phyloP scores from a whole-genome alignment of 23 tunicate species.

The Styela plicata region DNA sequence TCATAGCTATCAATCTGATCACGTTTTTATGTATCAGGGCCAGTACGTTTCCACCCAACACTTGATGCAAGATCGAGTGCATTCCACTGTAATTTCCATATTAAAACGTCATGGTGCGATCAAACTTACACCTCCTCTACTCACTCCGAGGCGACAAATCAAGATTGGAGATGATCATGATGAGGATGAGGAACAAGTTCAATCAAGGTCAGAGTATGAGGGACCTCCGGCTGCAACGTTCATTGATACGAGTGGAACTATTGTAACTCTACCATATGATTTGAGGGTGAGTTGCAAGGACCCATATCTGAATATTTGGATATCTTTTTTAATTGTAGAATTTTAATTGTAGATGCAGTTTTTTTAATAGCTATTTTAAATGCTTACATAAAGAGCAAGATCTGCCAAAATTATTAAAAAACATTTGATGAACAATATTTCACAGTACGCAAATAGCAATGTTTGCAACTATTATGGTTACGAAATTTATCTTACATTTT shows the following conservation, averaged over 20 bases:
- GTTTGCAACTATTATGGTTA: too few species aligned
- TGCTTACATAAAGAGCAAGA: too few species aligned
- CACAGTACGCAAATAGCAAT: too few species aligned
- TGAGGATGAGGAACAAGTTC: neutral
- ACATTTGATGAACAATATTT: too few species aligned
- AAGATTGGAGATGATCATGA: neutral
- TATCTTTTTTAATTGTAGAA: too few species aligned
- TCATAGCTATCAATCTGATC: too few species aligned
- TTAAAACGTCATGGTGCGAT: conserved; percentile 63
- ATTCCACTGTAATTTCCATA: conserved; percentile 34
- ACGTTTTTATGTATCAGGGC: too few species aligned
- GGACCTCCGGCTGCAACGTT: conserved; percentile 37
- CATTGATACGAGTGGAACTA: conserved; percentile 60
- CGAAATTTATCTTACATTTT: too few species aligned
- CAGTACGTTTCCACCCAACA: neutral
- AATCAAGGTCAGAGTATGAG: neutral
- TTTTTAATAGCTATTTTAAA: too few species aligned
- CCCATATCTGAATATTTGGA: too few species aligned
- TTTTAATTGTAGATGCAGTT: too few species aligned
- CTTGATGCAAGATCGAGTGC: conserved; percentile 28
- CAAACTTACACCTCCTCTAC: conserved; percentile 42
- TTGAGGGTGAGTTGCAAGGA: conserved; percentile 87
- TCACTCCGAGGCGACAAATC: conserved; percentile 26
- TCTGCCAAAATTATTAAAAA: too few species aligned
- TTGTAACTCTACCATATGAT: conserved; percentile 79